These are phyloP conservation scores for Drosophila hydei DNA, from an alignment of 1,140 invertebrate genomes.

Conservation along the genomic window DNA sequence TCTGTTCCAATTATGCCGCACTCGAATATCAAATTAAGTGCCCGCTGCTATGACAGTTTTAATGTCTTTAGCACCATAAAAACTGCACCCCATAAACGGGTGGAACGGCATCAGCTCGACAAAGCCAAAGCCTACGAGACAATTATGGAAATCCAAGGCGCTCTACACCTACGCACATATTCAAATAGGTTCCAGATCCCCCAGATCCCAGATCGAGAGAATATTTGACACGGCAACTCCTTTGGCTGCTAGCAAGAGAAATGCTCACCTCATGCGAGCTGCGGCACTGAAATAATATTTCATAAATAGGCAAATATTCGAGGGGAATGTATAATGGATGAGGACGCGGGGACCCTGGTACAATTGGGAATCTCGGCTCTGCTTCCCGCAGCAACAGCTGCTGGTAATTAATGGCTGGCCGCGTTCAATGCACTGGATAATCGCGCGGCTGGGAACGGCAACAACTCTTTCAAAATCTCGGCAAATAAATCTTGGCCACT, in stretches of 20 bases:
- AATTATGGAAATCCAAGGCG: conserved; percentile 65
- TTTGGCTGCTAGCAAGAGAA: conserved; percentile 34
- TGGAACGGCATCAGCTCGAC: conserved; percentile 11
- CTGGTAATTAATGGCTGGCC: conserved; percentile 75
- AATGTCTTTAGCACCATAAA: conserved; percentile 78
- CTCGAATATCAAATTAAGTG: conserved; percentile 81
- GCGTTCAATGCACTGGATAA: conserved; percentile 80
- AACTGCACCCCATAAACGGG: conserved; percentile 55
- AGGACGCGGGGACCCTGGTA: neutral
- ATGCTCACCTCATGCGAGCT: conserved; percentile 35
- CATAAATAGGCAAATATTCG: conserved; percentile 79
- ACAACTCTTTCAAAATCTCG: conserved; percentile 77
- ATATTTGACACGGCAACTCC: conserved; percentile 65
- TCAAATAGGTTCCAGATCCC: conserved; percentile 5
- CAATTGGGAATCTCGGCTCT: neutral
- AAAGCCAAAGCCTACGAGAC: no score
- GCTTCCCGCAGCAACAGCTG: conserved; percentile 59
- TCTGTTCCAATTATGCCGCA: conserved; percentile 73
- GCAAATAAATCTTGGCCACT: conserved; percentile 70
- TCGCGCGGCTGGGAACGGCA: conserved; percentile 59
- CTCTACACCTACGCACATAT: conserved; percentile 51
- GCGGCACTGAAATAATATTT: conserved; percentile 56
- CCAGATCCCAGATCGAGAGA: conserved; percentile 7
- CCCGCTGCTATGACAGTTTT: conserved; percentile 77
- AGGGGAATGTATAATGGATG: conserved; percentile 7